phyloP scores from a whole-genome alignment of 2,888 invertebrate genomes.

The Corbicula japonica region DNA sequence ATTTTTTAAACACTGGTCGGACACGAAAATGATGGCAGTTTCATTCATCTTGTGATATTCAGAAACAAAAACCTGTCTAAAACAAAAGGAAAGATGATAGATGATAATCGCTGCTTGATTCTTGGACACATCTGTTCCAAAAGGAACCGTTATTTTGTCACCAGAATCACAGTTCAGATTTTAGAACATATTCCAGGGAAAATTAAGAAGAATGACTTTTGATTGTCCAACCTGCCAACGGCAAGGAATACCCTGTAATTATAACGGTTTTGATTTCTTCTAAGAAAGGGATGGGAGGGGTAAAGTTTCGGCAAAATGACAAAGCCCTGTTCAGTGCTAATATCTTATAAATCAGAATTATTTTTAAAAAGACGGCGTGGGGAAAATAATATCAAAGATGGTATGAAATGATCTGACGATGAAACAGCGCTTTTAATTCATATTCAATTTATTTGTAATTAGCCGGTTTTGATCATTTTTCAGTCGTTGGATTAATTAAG shows the following conservation, averaged over 20 bases:
- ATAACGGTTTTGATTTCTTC: conserved; percentile 68
- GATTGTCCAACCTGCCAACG: conserved; percentile 45
- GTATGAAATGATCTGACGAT: conserved; percentile 29
- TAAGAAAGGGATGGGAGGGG: conserved; percentile 64
- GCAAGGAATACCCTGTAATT: conserved; percentile 60
- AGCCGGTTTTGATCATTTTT: conserved; percentile 42
- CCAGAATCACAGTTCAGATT: conserved; percentile 25
- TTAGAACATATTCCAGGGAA: conserved; percentile 33
- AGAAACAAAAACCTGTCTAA: no score
- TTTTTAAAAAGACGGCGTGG: conserved; percentile 41
- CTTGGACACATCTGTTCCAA: conserved; percentile 49
- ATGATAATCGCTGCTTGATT: conserved; percentile 38
- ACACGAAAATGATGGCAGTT: no score
- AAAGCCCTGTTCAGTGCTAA: conserved; percentile 50
- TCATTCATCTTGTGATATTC: no score
- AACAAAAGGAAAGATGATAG: conserved; percentile 48
- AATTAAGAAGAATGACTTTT: conserved; percentile 62
- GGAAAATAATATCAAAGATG: conserved; percentile 51
- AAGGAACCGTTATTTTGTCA: conserved; percentile 37
- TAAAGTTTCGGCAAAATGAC: conserved; percentile 52
- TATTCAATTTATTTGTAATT: conserved; percentile 69
- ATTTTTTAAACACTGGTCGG: no score
- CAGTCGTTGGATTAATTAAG: conserved; percentile 19
- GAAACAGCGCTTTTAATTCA: conserved; percentile 60
- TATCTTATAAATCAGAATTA: conserved; percentile 63